Percentiles rank a stretch among this genome's conserved stretches.
Conservation (phyloP, 1,140 invertebrate genomes). For the Hirudo medicinalis region DNA sequence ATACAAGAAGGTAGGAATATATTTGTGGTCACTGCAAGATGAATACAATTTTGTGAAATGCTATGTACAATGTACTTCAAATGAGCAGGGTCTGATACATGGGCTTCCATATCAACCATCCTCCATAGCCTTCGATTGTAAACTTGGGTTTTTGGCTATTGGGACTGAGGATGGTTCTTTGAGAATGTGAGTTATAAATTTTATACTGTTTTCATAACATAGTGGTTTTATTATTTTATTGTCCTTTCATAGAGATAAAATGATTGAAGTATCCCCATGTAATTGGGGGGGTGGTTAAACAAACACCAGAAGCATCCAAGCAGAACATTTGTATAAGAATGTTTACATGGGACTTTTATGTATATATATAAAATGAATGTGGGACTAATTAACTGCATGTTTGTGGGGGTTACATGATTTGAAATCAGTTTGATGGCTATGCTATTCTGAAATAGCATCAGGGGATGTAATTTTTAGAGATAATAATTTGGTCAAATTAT, state of each 20-base stretch:
- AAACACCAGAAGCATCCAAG: too few species aligned
- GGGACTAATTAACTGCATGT: too few species aligned
- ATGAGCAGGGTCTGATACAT: conserved; percentile 75
- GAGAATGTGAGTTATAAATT: conserved; percentile 56
- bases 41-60: background rate
- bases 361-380: too few species aligned
- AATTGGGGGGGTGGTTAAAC: too few species aligned
- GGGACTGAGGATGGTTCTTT: conserved; percentile 76
- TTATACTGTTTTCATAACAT: too few species aligned
- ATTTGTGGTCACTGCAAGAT: background rate
- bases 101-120: conserved; percentile 67
- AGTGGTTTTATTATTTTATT: too few species aligned
- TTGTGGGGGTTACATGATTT: conserved; percentile 23
- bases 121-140: conserved; percentile 70
- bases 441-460: background rate
- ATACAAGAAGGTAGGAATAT: conserved; percentile 1
- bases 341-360: too few species aligned
- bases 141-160: conserved; percentile 69
- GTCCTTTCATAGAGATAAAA: too few species aligned
- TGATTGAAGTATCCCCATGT: too few species aligned
- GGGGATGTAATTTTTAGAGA: too few species aligned
- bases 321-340: too few species aligned
- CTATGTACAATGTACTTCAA: background rate
- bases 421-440: background rate
- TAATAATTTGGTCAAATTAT: too few species aligned